phyloP scores from a whole-genome alignment of 2,797 vertebrate genomes.

The Nyctalus aviator region DNA sequence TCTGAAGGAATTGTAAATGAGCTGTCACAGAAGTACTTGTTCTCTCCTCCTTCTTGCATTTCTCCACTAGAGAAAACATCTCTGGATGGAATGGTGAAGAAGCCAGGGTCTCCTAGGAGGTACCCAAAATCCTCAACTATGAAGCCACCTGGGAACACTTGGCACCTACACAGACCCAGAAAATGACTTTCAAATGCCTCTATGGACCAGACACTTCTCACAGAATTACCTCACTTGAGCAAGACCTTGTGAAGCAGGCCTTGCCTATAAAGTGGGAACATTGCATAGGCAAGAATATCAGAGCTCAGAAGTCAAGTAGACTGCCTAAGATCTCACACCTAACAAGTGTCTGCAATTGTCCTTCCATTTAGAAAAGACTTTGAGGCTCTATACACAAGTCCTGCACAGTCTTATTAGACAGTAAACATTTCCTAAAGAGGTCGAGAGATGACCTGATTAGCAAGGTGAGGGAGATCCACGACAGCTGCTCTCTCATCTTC shows the following conservation, averaged over 20 bases:
- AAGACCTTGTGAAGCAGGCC: neutral
- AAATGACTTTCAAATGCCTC: neutral
- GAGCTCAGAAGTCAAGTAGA: slow-evolving; percentile 23
- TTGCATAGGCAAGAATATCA: slow-evolving; percentile 9
- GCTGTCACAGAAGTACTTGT: neutral
- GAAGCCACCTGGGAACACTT: neutral
- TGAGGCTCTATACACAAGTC: neutral
- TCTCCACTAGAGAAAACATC: neutral
- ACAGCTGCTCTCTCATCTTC: neutral
- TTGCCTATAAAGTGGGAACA: neutral
- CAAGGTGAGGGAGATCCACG: neutral
- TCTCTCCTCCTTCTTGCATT: neutral
- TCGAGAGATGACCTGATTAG: neutral
- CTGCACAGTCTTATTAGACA: neutral
- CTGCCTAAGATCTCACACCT: neutral
- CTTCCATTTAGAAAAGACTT: slow-evolving; percentile 29
- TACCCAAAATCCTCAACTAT: neutral
- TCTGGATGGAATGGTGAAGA: neutral
- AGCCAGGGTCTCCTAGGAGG: neutral
- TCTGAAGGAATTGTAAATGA: neutral
- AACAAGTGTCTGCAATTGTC: neutral
- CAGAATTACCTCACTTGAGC: neutral
- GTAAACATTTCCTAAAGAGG: slow-evolving; percentile 17
- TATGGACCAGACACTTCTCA: neutral
- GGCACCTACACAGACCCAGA: neutral